A percentile compares a stretch with the other conserved stretches of the same genome.
Evolutionary conservation across 2,113 vertebrate species (phyloP).

Genomic region (Crotalus helleri): DNA sequence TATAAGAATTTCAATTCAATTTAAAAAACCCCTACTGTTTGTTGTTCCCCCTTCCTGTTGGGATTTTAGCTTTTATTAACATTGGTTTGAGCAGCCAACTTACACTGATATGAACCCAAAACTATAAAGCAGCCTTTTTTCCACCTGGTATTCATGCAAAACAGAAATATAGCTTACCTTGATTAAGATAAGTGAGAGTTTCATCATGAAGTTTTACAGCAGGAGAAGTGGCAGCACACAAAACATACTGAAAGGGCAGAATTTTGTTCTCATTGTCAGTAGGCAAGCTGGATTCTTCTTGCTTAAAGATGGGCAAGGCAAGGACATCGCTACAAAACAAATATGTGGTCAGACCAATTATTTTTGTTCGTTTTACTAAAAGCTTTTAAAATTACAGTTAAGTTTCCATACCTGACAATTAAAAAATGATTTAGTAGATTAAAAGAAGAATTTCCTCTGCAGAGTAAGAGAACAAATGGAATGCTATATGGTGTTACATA

Average conservation of each 20-base stretch:
- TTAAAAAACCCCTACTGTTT: background rate
- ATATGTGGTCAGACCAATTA: background rate
- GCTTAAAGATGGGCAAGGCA: slow-evolving; percentile 97
- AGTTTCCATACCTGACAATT: background rate
- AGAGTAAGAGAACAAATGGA: background rate
- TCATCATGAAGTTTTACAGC: slow-evolving; percentile 96
- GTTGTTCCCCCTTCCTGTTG: background rate
- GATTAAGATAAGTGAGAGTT: slow-evolving; percentile 98
- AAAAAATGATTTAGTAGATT: background rate
- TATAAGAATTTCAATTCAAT: background rate
- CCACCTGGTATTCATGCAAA: too few relatives aligned
- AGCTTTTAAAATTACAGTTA: background rate
- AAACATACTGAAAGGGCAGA: slow-evolving; percentile 95
- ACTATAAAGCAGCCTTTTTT: background rate
- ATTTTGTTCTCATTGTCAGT: slow-evolving; percentile 89
- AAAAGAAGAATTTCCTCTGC: background rate
- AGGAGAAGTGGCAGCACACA: slow-evolving; percentile 94
- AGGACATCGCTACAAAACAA: slow-evolving; percentile 84
- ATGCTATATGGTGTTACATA: background rate
- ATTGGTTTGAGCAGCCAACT: background rate
- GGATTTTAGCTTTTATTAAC: background rate
- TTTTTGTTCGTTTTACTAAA: background rate
- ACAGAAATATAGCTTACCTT: slow-evolving; percentile 77
- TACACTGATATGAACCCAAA: background rate
- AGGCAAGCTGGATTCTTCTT: slow-evolving; percentile 93